These are phyloP conservation scores for Pelodytes ibericus DNA, from an alignment of 2,797 vertebrate genomes.

Conservation along the genomic window DNA sequence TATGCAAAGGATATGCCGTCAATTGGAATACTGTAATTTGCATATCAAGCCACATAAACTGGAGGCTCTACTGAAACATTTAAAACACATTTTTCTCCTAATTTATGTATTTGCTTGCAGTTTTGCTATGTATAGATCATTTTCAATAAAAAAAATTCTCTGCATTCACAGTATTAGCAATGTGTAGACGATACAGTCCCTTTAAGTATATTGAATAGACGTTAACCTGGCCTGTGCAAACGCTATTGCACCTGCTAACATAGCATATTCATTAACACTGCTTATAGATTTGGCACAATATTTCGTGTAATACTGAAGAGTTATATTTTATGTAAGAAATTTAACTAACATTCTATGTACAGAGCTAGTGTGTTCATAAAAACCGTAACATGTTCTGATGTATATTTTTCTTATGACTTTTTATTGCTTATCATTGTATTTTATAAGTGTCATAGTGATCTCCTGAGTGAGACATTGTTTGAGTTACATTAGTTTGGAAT, in stretches of 20 bases:
- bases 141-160: too few relatives aligned
- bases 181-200: too few relatives aligned
- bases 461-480: background rate
- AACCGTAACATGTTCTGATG: background rate
- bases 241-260: slow-evolving; percentile 19
- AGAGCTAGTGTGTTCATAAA: background rate
- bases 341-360: background rate
- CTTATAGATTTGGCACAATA: background rate
- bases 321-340: background rate
- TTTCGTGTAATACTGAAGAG: background rate
- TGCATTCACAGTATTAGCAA: too few relatives aligned
- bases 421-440: background rate
- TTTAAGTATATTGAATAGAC: background rate
- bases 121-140: too few relatives aligned
- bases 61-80: too few relatives aligned
- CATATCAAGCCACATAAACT: too few relatives aligned
- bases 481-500: background rate
- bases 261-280: background rate
- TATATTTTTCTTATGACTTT: background rate
- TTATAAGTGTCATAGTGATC: background rate
- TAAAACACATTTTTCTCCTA: too few relatives aligned
- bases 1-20: too few relatives aligned
- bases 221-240: background rate
- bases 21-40: too few relatives aligned
- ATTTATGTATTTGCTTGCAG: too few relatives aligned